A percentile compares a stretch with the other conserved stretches of the same genome.
phyloP scores from a whole-genome alignment of 1,140 invertebrate genomes.

The Latrodectus geometricus region DNA sequence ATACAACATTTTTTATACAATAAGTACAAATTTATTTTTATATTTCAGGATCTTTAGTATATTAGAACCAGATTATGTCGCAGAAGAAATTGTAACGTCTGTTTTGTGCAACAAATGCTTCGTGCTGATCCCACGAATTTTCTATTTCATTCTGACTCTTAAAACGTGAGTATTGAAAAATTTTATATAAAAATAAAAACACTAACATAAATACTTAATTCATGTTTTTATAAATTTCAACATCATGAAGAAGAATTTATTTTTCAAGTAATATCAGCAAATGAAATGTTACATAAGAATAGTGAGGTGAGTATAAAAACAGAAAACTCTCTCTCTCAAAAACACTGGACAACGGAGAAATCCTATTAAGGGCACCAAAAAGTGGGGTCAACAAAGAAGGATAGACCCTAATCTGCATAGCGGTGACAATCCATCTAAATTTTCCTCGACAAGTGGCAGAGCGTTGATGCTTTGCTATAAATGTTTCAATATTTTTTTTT shows the following conservation, averaged over 20 bases:
- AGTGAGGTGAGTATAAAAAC: background rate
- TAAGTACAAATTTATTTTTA: background rate
- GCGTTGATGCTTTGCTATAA: too few species aligned
- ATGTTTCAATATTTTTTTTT: too few species aligned
- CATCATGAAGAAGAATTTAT: background rate
- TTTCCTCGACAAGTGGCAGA: too few species aligned
- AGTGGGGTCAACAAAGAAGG: too few species aligned
- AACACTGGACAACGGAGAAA: background rate
- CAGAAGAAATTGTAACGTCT: slow-evolving; percentile 83
- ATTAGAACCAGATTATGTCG: slow-evolving; percentile 81
- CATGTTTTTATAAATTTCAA: background rate
- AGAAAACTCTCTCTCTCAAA: background rate
- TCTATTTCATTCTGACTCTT: slow-evolving; percentile 11
- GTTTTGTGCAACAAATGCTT: slow-evolving; percentile 83
- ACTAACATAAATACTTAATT: background rate
- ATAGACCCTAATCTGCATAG: too few species aligned
- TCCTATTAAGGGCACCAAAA: too few species aligned
- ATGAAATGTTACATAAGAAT: background rate
- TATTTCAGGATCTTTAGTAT: slow-evolving; percentile 36
- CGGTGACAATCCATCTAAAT: too few species aligned
- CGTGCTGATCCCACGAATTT: slow-evolving; percentile 68
- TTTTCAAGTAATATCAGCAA: background rate
- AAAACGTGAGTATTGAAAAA: slow-evolving; percentile 45
- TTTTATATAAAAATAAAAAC: background rate
- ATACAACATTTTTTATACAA: background rate